Evolutionary conservation across 2,113 vertebrate species (phyloP).

Genomic region (Dipodomys spectabilis): DNA sequence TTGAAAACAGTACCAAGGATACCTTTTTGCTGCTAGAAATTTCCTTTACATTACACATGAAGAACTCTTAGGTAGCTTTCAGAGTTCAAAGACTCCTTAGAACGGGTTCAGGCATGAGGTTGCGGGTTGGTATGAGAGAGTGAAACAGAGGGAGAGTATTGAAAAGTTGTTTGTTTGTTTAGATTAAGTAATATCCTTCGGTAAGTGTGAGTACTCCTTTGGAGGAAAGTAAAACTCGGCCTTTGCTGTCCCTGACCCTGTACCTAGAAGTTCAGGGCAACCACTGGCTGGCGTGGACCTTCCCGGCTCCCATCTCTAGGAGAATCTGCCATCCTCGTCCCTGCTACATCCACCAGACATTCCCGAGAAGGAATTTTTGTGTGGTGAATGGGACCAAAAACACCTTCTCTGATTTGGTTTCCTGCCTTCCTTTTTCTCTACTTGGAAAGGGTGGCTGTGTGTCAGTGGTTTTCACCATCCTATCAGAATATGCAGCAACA

Average conservation of each 20-base stretch:
- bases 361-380: neutral
- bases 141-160: neutral
- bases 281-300: neutral
- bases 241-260: neutral
- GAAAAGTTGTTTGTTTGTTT: neutral
- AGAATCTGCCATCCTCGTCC: neutral
- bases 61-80: neutral
- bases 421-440: conserved; percentile 39
- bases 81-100: neutral
- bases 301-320: no score
- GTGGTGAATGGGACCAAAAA: neutral
- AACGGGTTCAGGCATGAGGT: neutral
- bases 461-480: conserved; percentile 47
- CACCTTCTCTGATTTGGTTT: neutral
- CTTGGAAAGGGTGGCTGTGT: conserved; percentile 34
- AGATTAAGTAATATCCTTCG: neutral
- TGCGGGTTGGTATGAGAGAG: neutral
- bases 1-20: neutral
- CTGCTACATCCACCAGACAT: neutral
- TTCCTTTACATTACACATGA: neutral
- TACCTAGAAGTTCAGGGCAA: fast-evolving
- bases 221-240: neutral
- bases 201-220: neutral
- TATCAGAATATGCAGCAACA: neutral
- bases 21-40: neutral